Evolutionary conservation across 2,797 vertebrate species (phyloP).

Genomic region (Karalla daura): DNA sequence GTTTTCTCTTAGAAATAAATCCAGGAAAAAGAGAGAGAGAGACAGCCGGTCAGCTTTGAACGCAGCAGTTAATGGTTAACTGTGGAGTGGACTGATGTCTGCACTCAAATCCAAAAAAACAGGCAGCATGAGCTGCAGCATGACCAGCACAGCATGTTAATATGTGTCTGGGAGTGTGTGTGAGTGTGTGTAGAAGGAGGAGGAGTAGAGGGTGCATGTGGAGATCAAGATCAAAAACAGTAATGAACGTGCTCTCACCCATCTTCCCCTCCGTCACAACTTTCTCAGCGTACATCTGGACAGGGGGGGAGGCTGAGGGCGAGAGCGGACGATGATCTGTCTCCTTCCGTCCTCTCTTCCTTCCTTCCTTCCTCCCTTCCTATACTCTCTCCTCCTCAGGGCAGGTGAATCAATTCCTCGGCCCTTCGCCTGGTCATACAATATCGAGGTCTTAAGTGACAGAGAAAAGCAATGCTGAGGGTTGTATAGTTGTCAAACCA

Average conservation of each 20-base stretch:
- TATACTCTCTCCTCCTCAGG: slow-evolving; percentile 11
- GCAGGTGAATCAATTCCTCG: slow-evolving; percentile 21
- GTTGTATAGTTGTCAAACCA: too few species aligned
- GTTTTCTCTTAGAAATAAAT: slow-evolving; percentile 41
- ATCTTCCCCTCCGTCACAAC: slow-evolving; percentile 83
- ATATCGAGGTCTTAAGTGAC: too few species aligned
- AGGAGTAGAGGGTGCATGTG: not conserved
- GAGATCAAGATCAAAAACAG: not conserved
- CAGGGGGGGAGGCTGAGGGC: slow-evolving; percentile 16
- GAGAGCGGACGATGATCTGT: slow-evolving; percentile 11
- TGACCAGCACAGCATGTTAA: slow-evolving; percentile 39
- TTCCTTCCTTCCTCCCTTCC: too few species aligned
- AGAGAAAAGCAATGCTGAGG: slow-evolving; percentile 2
- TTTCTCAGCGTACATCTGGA: slow-evolving; percentile 76
- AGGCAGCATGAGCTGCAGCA: slow-evolving; percentile 21
- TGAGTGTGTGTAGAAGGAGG: slow-evolving; percentile 9
- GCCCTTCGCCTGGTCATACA: slow-evolving; percentile 13
- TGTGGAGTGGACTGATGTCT: slow-evolving; percentile 69
- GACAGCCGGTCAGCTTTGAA: slow-evolving; percentile 36
- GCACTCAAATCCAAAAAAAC: slow-evolving; percentile 64
- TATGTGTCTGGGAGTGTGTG: slow-evolving; percentile 4
- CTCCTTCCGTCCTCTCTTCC: not conserved
- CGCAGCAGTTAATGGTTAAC: slow-evolving; percentile 85
- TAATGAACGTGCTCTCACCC: slow-evolving; percentile 72
- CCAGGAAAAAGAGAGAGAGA: slow-evolving; percentile 31